Evolutionary conservation across 2,888 invertebrate genomes (phyloP), one percentile per base, ranked within the genome.

Genomic region (Adelognathus sp.): DNA sequence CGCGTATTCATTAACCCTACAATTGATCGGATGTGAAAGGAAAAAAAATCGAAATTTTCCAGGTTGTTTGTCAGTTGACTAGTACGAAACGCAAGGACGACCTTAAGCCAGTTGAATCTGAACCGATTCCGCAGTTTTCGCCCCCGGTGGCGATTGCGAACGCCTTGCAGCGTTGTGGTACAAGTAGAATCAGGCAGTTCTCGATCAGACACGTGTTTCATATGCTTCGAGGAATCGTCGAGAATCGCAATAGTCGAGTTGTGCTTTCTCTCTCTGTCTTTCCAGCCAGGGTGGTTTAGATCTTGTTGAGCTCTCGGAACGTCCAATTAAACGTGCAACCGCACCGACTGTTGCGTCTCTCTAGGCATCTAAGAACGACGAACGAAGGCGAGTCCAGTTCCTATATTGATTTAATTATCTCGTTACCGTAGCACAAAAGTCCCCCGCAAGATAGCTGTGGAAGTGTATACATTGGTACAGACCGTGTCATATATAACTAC

Each of bases 331-430:
- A 85, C 79, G 74, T 54, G 60, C 60, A 50, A 60, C 72, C 54
- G 71, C 72, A 56, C 36, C 63, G 58, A n/a, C 36, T 33, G 76
- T 24, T 39, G 52, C 67, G 64, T 44, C 44, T 60, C n/a, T n/a
- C n/a, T 31, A 36, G 66, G 72, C 63, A 73, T 72, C 56, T n/a
- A n/a, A 58, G 75, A 70, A 66, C 74, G 75, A 71, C 78, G 64
- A 52, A 58, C 78, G 70, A 24, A 74, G 74, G 70, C 78, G 74
- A 70, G 70, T 50, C 63, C 81, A 80, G 83, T 78, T n/a, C 82
- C 83, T 80, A 79, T 84, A 85, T 85, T 85, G 85, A 88, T 87
- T 88, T 85, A 85, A 88, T 88, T 87, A 86, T 84, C 84, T 82
- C 80, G 83, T 84, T 81, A 84, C 78, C 64, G 70, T 61, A 44